phyloP scores from a whole-genome alignment of 2,888 invertebrate genomes.

The Metalampra italica region DNA sequence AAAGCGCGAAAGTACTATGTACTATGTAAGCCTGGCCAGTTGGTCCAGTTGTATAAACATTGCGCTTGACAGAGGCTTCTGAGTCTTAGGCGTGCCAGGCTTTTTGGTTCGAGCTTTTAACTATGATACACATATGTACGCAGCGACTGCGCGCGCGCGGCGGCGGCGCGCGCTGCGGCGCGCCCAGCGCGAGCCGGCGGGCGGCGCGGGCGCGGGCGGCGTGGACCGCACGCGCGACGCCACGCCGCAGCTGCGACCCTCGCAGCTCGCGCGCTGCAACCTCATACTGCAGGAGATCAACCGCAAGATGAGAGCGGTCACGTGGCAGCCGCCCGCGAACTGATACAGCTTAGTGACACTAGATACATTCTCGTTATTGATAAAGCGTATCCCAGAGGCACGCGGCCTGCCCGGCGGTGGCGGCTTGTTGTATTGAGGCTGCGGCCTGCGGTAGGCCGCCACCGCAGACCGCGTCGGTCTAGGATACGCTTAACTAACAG shows the following conservation, averaged over 20 bases:
- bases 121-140: not conserved
- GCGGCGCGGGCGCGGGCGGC: constrained; percentile 17
- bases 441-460: too few relatives aligned
- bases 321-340: constrained; percentile 80
- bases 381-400: too few relatives aligned
- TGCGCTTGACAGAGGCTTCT: too few relatives aligned
- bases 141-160: constrained; percentile 52
- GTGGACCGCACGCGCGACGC: constrained; percentile 44
- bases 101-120: too few relatives aligned
- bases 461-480: too few relatives aligned
- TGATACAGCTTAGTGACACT: not conserved
- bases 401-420: too few relatives aligned
- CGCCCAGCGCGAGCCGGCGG: constrained; percentile 39
- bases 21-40: too few relatives aligned
- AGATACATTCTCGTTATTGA: not conserved
- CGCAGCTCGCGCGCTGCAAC: constrained; percentile 84
- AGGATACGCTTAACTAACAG: too few relatives aligned
- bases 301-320: constrained; percentile 85
- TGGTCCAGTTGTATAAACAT: too few relatives aligned
- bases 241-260: constrained; percentile 74
- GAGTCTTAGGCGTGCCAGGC: too few relatives aligned
- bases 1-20: too few relatives aligned
- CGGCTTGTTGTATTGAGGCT: too few relatives aligned
- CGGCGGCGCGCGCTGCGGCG: constrained; percentile 53
- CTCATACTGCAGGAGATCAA: constrained; percentile 89